A percentile compares a stretch with the other conserved stretches of the same genome.
phyloP scores from a whole-genome alignment of 37 sponge, comb jelly and placozoan species.

The Chondrosia reniformis region DNA sequence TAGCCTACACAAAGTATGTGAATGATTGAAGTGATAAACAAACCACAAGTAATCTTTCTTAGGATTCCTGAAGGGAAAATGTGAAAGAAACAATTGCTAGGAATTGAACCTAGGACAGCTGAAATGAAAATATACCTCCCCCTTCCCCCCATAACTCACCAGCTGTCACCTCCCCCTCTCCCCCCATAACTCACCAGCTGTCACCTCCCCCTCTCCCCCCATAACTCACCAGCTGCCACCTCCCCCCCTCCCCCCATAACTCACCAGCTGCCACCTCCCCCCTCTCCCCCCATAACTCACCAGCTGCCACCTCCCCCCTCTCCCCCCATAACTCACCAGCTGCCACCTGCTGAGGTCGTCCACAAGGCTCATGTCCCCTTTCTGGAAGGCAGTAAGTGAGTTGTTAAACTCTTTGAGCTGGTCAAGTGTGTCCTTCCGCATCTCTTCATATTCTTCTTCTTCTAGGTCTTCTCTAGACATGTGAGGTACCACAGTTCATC shows the following conservation, averaged over 20 bases:
- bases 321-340: constrained; percentile 68
- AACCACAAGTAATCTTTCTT: not conserved
- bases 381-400: constrained; percentile 76
- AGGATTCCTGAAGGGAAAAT: too few species aligned
- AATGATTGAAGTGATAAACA: not conserved
- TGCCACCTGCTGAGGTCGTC: constrained; percentile 85
- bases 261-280: too few species aligned
- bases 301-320: too few species aligned
- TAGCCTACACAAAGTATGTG: too few species aligned
- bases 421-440: constrained; percentile 85
- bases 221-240: not conserved
- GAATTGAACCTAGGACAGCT: too few species aligned
- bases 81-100: too few species aligned
- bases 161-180: too few species aligned
- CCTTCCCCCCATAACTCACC: too few species aligned
- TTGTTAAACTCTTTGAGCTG: constrained; percentile 93
- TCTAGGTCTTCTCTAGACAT: constrained; percentile 85
- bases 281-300: too few species aligned
- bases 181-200: not conserved
- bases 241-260: constrained; percentile 2
- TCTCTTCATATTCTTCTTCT: constrained; percentile 89
- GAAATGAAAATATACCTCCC: too few species aligned
- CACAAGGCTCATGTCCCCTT: constrained; percentile 86
- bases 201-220: constrained; percentile 12
- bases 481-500: too few species aligned